Percentiles rank a stretch among this genome's conserved stretches.
These are phyloP conservation scores for Hemibagrus wyckioides DNA, from an alignment of 2,113 vertebrate species.

Conservation along the genomic window DNA sequence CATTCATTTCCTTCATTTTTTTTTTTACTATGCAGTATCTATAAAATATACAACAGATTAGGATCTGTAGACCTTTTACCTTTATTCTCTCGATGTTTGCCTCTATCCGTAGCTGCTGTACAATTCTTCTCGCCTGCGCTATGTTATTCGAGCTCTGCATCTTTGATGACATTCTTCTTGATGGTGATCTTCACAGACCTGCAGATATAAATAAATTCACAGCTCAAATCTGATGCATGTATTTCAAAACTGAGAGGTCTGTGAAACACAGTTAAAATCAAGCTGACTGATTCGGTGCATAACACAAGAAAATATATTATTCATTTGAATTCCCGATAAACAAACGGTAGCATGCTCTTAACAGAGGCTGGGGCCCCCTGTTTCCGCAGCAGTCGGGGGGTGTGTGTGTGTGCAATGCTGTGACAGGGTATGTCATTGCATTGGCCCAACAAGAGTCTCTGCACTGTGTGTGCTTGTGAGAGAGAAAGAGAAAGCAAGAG, in stretches of 20 bases:
- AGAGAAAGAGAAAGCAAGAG: background rate
- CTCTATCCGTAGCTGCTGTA: slow-evolving; percentile 86
- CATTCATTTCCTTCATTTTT: background rate
- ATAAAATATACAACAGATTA: background rate
- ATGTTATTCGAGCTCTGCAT: slow-evolving; percentile 82
- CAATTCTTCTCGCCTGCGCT: slow-evolving; percentile 81
- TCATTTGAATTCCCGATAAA: background rate
- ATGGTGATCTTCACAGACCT: slow-evolving; percentile 52
- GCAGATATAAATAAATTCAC: slow-evolving; percentile 14
- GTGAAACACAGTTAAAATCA: background rate
- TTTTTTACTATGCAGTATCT: background rate
- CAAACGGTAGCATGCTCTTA: background rate
- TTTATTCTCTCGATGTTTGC: slow-evolving; percentile 91
- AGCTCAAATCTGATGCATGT: background rate
- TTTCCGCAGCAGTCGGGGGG: background rate
- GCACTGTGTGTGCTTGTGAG: background rate
- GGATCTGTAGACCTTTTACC: slow-evolving; percentile 66
- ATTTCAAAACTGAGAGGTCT: background rate
- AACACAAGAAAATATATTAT: slow-evolving; percentile 17
- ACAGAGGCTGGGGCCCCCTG: background rate
- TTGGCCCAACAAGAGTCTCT: background rate
- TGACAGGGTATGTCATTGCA: slow-evolving; percentile 1
- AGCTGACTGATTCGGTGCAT: background rate
- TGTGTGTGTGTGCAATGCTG: background rate
- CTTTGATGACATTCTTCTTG: slow-evolving; percentile 82